A percentile compares a stretch with the other conserved stretches of the same genome.
These are phyloP conservation scores for Myotis planiceps DNA, from an alignment of 2,797 vertebrate species.

Conservation along the genomic window DNA sequence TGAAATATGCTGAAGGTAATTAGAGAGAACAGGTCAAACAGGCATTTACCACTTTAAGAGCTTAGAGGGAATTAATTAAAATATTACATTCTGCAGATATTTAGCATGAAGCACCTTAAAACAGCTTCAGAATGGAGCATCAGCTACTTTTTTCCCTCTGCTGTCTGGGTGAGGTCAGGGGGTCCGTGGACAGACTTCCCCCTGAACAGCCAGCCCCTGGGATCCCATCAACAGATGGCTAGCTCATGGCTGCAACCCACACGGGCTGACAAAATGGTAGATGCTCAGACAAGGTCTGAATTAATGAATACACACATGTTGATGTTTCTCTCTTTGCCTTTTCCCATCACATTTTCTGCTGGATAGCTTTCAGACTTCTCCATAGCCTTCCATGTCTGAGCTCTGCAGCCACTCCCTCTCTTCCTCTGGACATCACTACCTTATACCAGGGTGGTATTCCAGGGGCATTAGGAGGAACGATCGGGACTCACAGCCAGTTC, in stretches of 20 bases:
- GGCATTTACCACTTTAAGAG: conserved; percentile 79
- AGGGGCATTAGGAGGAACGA: neutral
- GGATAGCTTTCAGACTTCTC: neutral
- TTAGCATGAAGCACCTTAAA: conserved; percentile 65
- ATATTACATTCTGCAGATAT: conserved; percentile 78
- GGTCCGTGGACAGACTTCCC: neutral
- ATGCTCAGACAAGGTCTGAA: neutral
- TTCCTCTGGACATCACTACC: neutral
- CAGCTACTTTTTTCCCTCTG: neutral
- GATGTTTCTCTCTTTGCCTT: neutral
- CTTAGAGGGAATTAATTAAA: conserved; percentile 82
- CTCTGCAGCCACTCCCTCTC: neutral
- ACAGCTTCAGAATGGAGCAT: neutral
- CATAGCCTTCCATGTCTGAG: neutral
- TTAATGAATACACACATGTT: neutral
- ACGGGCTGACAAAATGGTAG: neutral
- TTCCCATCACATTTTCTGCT: neutral
- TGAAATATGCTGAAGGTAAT: conserved; percentile 80
- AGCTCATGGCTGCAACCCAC: neutral
- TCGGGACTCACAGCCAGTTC: neutral
- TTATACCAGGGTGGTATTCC: neutral
- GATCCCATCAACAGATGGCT: neutral
- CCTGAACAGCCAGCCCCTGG: neutral
- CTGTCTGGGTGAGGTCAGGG: neutral
- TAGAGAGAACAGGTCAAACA: conserved; percentile 77